Base-by-base conservation (phyloP, 2,888 invertebrate genomes). In the Macrophya alboannulata region DNA sequence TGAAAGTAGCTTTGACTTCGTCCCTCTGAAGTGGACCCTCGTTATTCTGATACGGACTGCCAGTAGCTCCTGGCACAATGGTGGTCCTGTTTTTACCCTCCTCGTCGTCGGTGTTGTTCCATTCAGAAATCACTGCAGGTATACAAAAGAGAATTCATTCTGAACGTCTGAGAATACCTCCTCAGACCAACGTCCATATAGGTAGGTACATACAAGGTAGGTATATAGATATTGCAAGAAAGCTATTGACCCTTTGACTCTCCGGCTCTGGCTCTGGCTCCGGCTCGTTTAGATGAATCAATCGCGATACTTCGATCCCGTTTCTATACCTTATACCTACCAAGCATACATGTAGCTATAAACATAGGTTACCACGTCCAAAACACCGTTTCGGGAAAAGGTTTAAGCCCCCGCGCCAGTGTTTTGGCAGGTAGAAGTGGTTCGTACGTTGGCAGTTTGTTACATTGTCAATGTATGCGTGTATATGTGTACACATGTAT, bases 11-110 rank as follows among this genome's bases (percentile, higher is more conserved):
- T 91, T 96, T 96, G 87, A 96, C 96, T 93, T 96, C 96, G 93
- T 96, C 96, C 89, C 96, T 94, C 93, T 96, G 96, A 89, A 96
- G 93, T 86, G 96, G 96, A 94, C 96, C 96, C 92, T 96, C 96
- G 90, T 94, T 94, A 88, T 95, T 94, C 89, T 93, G 92, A 90
- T 93, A 93, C 87, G 93, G 92, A 88, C 94, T 94, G 88, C 94
- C 94, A 88, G 94, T 94, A 85, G 94, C 93, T 88, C 93, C 90
- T 77, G 87, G 87, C 77, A 90, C 90, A 89, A 90, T 92, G 88
- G 89, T 91, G 88, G 90, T 92, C 91, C 90, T 93, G 91, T 92
- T 94, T 92, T 92, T 94, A 90, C 89, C 91, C 88, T 94, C 92
- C 76, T 95, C 95, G 89, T 95, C 95, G 89, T 96, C 96, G 86